Evolutionary conservation across 2,113 vertebrate genomes (phyloP), one percentile per base, ranked within the genome.

Genomic region (Macroglossus sobrinus): DNA sequence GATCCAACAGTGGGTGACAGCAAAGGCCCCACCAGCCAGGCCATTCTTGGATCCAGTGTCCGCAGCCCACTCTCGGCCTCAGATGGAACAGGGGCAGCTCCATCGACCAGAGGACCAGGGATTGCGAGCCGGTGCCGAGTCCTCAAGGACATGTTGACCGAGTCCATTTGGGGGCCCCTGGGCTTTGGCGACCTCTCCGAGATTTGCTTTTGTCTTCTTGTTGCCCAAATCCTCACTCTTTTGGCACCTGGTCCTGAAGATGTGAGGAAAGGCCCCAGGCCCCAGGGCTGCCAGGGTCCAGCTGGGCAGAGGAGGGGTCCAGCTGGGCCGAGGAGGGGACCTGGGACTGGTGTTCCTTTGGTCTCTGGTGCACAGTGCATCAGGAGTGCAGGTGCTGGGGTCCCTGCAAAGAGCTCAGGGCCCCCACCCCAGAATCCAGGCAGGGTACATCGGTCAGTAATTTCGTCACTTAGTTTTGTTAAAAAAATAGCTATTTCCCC

Each of bases 401-500:
- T 94, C 96, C 96, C 90, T 81, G 96, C 35, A 61, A 94, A 92
- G 78, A 97, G 89, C 96, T 79, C 0, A 15, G 0, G 59, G 97
- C 50, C 94, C 79, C 96, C 96, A 95, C 96, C 96, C 97, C 97
- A 72, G 98, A 97, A 96, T 98, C 98, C 97, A 98, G 98, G 98
- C 76, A 98, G 98, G 99, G 97, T 97, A 98, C 96, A 94, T 92
- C 97, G 97, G 93, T 97, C 91, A 72, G 47, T 72, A 66, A 4
- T 64, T 82, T 64, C 84, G 30, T 97, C 94, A 91, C 93, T 98
- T 96, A 74, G 61, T 97, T 98, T 98, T 98, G 98, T 98, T 98
- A 98, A 97, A 98, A 98, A 98, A 98, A 98, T 97, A 98, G 96
- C 96, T 94, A 30, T 97, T 96, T 95, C 33, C 38, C 96, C 87